Conservation (phyloP, 2,797 vertebrate species). For the Otolemur crassicaudatus region DNA sequence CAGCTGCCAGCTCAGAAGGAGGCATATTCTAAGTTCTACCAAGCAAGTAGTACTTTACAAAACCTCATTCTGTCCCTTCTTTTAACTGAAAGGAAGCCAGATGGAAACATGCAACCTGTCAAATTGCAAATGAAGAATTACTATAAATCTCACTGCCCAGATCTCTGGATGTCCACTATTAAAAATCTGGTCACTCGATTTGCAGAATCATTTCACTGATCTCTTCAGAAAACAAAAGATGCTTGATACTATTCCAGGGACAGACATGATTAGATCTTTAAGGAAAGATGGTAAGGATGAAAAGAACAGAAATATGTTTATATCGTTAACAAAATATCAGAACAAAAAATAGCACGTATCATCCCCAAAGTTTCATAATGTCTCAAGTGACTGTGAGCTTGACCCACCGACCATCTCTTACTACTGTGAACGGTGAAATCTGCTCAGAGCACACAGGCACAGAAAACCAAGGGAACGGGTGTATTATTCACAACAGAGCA, state of each 20-base stretch:
- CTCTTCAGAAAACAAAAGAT: slow-evolving; percentile 52
- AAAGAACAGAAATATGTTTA: neutral
- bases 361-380: slow-evolving; percentile 32
- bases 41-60: slow-evolving; percentile 78
- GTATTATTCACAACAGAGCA: slow-evolving; percentile 65
- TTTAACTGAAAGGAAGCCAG: slow-evolving; percentile 73
- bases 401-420: slow-evolving; percentile 41
- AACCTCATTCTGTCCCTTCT: slow-evolving; percentile 63
- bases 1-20: slow-evolving; percentile 87
- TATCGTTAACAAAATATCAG: slow-evolving; percentile 36
- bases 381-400: neutral
- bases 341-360: slow-evolving; percentile 67
- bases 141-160: slow-evolving; percentile 15
- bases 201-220: slow-evolving; percentile 16
- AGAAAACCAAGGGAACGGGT: slow-evolving; percentile 67
- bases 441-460: slow-evolving; percentile 36
- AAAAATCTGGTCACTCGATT: neutral
- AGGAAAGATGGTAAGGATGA: neutral
- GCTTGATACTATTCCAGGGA: neutral
- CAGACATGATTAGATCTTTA: neutral
- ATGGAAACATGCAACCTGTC: slow-evolving; percentile 60
- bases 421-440: slow-evolving; percentile 65
- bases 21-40: slow-evolving; percentile 76
- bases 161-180: slow-evolving; percentile 32
- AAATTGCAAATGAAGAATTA: slow-evolving; percentile 45